Evolutionary conservation across 2,888 invertebrate species (phyloP).

Genomic region (Drosophila paramelanica): DNA sequence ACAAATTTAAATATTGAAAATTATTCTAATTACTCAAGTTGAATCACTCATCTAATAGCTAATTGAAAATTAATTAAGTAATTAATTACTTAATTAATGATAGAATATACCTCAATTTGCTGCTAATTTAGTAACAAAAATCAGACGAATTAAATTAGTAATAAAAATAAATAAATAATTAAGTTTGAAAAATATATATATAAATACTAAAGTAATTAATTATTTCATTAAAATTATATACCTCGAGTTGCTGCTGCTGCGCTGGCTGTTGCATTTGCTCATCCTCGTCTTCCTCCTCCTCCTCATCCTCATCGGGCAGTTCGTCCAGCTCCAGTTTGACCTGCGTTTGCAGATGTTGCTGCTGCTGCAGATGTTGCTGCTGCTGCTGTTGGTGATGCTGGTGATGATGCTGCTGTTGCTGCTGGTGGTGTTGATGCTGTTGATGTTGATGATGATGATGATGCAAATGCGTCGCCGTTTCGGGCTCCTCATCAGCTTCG

Average conservation of each 20-base stretch:
- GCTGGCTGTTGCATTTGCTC: constrained; percentile 40
- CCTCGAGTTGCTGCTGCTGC: constrained; percentile 43
- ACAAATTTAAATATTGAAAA: no score
- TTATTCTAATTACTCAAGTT: no score
- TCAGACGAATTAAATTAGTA: no score
- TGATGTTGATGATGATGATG: constrained; percentile 37
- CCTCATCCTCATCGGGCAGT: constrained; percentile 62
- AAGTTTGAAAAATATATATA: no score
- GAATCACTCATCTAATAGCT: no score
- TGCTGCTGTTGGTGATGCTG: constrained; percentile 34
- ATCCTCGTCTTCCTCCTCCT: constrained; percentile 64
- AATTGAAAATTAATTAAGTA: no score
- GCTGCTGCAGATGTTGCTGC: constrained; percentile 21
- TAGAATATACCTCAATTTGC: no score
- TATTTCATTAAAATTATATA: neutral
- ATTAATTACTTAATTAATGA: no score
- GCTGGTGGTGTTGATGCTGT: constrained; percentile 29
- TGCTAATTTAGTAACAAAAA: no score
- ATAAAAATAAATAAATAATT: no score
- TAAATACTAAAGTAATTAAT: no score
- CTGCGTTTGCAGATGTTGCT: constrained; percentile 57
- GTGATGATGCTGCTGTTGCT: constrained; percentile 29
- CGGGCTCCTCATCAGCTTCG: constrained; percentile 80
- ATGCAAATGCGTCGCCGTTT: constrained; percentile 55
- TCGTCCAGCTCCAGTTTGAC: constrained; percentile 80